Percentiles rank a stretch among this genome's conserved stretches.
Conservation (phyloP, 2,113 vertebrate genomes). For the Peromyscus maniculatus region DNA sequence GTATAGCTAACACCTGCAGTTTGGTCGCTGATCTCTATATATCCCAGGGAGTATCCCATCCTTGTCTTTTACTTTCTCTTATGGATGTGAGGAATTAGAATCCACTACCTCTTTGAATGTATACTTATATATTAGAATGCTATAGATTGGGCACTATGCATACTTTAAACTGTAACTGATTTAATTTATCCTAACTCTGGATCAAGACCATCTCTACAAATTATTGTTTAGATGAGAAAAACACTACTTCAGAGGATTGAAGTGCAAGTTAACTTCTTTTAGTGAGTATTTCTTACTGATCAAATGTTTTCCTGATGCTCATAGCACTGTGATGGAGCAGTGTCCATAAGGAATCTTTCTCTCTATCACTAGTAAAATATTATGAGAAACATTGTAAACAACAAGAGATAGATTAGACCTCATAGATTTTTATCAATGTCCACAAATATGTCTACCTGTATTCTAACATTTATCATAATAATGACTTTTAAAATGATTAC, state of each 20-base stretch:
- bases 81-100: neutral
- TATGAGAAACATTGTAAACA: neutral
- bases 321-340: neutral
- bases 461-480: neutral
- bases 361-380: neutral
- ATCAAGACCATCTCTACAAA: neutral
- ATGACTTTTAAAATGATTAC: neutral
- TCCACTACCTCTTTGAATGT: neutral
- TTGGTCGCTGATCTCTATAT: neutral
- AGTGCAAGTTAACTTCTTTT: conserved; percentile 18
- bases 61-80: neutral
- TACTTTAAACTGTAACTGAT: neutral
- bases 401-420: neutral
- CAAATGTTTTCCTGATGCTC: neutral
- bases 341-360: neutral
- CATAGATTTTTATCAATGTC: neutral
- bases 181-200: neutral
- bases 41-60: neutral
- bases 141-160: neutral
- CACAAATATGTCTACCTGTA: neutral
- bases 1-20: neutral
- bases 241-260: neutral
- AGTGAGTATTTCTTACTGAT: neutral
- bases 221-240: conserved; percentile 1
- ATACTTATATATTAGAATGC: neutral